Conservation (phyloP, 2,797 vertebrate species). For the Arrhamphus sclerolepis region DNA sequence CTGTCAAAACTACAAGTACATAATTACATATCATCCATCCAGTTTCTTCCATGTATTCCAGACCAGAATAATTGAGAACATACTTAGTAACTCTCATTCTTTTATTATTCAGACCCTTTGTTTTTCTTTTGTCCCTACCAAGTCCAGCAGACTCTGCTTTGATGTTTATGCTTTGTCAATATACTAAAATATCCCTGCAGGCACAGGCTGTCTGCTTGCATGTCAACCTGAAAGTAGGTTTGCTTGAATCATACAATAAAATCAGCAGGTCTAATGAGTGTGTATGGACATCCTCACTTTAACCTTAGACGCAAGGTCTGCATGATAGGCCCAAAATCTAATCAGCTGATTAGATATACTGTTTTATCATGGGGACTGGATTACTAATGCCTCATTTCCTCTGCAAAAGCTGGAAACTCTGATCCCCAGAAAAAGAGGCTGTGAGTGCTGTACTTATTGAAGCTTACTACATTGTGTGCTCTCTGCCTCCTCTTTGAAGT, state of each 20-base stretch:
- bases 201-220: constrained; percentile 27
- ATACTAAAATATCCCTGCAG: constrained; percentile 27
- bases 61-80: neutral
- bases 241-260: constrained; percentile 54
- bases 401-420: constrained; percentile 20
- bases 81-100: constrained; percentile 11
- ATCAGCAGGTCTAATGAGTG: constrained; percentile 46
- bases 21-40: constrained; percentile 2
- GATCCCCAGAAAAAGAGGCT: constrained; percentile 27
- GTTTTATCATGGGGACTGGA: constrained; percentile 14
- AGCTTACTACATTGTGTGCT: constrained; percentile 45
- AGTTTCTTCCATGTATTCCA: no score
- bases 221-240: constrained; percentile 28
- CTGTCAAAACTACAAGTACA: constrained; percentile 30
- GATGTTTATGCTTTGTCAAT: constrained; percentile 36
- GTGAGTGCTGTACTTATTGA: constrained; percentile 41
- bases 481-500: constrained; percentile 32
- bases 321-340: constrained; percentile 29
- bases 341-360: constrained; percentile 31
- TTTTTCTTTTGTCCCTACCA: constrained; percentile 6
- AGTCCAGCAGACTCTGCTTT: constrained; percentile 22
- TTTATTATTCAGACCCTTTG: constrained; percentile 15
- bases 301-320: constrained; percentile 27
- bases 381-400: constrained; percentile 30
- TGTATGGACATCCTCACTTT: constrained; percentile 18